Evolutionary conservation across 2,797 vertebrate species (phyloP).

Genomic region (Phrynocephalus forsythii): DNA sequence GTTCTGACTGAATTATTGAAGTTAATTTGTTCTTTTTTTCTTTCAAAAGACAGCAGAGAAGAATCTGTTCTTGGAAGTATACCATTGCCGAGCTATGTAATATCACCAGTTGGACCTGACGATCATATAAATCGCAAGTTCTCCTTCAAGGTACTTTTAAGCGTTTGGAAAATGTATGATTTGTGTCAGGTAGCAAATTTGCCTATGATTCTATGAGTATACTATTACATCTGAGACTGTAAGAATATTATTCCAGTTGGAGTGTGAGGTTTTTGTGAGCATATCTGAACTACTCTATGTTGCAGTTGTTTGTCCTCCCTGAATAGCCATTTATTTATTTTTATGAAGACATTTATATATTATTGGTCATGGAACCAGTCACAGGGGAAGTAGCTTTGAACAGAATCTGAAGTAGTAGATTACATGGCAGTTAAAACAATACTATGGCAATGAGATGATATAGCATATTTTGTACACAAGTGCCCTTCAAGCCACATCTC

Average conservation of each 20-base stretch:
- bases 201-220: not conserved
- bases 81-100: conserved; percentile 93
- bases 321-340: not conserved
- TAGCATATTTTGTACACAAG: too few relatives aligned
- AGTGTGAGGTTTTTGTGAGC: not conserved
- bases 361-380: not conserved
- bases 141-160: conserved; percentile 92
- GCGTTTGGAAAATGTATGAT: conserved; percentile 9
- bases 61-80: conserved; percentile 95
- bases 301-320: not conserved
- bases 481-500: not conserved
- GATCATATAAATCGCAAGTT: conserved; percentile 98
- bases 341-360: not conserved
- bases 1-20: not conserved
- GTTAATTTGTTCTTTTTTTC: conserved; percentile 45
- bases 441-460: not conserved
- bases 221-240: conserved; percentile 9
- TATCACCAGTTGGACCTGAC: conserved; percentile 90
- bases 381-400: not conserved
- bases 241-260: not conserved
- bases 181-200: conserved; percentile 1
- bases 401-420: not conserved
- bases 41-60: conserved; percentile 93
- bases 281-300: not conserved
- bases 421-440: not conserved